Evolutionary conservation across 2,888 invertebrate genomes (phyloP), one percentile per base, ranked within the genome.

Genomic region (Acrobasis consociella): DNA sequence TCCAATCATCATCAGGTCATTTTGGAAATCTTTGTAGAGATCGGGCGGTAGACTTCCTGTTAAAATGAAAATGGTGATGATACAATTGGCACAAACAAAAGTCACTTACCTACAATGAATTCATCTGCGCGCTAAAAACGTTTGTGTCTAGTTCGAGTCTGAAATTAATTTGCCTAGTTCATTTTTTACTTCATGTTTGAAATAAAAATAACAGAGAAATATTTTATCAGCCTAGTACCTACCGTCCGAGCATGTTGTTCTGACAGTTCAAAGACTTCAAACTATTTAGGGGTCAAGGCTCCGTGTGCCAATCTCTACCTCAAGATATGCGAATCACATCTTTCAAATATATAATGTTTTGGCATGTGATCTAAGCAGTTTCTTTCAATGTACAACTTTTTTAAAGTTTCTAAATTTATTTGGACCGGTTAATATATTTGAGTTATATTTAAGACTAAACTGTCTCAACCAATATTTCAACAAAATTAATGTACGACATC

Each of bases 91-190:
- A 22, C 22, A 22, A 22, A 22, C 2, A 22, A 31, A 5, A 2
- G 8, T 31, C 31, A 8, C 31, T 22, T 22, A 22, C 22, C 22
- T 31, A 31, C 31, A 2, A 31, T 8, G 7, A 7, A 31, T 31
- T 5, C 5, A 31, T 31, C 31, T 31, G 8, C 0, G 31, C 31
- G 31, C 8, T 77, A 78, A 71, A 75, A 80, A 80, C 76, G 75
- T 75, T 74, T 76, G 75, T 74, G 73, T 15, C 46, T 58, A 13
- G 13, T n/a, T 39, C 9, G 15, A 55, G 51, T 62, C 31, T 66
- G n/a, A n/a, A n/a, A 46, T 46, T 46, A n/a, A 46, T 46, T 46
- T 46, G n/a, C 46, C n/a, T 46, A n/a, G 13, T 46, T 5, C 0
- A 46, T 46, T 46, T 5, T 46, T 46, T 46, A 13, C 11, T 46